phyloP scores from a whole-genome alignment of 1,140 invertebrate species.

The Papilio aristodemus region DNA sequence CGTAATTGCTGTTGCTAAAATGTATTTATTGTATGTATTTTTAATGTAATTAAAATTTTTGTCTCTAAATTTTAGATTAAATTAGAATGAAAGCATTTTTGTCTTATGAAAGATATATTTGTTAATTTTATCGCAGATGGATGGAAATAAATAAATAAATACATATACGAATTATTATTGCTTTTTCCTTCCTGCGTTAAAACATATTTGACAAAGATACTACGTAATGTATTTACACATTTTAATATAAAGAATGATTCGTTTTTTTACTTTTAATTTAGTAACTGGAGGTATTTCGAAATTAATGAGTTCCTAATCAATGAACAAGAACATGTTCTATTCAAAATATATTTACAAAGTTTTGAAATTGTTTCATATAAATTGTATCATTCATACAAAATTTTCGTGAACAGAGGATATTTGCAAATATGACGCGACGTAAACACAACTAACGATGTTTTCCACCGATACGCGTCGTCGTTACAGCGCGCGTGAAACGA shows the following conservation, averaged over 20 bases:
- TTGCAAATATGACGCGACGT: constrained; percentile 9
- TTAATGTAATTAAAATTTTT: constrained; percentile 50
- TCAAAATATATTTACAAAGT: too few relatives aligned
- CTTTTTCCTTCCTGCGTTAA: constrained; percentile 27
- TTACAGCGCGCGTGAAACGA: constrained; percentile 6
- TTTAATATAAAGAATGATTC: too few relatives aligned
- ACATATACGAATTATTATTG: constrained; percentile 34
- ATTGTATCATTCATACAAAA: not conserved
- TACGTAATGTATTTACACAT: too few relatives aligned
- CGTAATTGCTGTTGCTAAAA: constrained; percentile 46
- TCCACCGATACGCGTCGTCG: constrained; percentile 8
- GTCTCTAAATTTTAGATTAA: constrained; percentile 48
- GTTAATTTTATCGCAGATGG: constrained; percentile 66
- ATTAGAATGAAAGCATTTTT: constrained; percentile 50
- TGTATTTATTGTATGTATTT: constrained; percentile 77
- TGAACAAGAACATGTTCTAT: too few relatives aligned
- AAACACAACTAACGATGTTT: constrained; percentile 28
- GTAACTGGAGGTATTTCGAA: too few relatives aligned
- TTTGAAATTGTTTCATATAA: too few relatives aligned
- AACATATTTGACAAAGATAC: too few relatives aligned
- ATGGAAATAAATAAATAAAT: constrained; percentile 69
- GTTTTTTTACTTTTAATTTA: too few relatives aligned
- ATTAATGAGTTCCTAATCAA: too few relatives aligned
- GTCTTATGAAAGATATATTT: constrained; percentile 59
- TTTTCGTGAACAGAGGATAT: not conserved